A percentile compares a stretch with the other conserved stretches of the same genome.
Conservation (phyloP, 2,113 vertebrate species). For the Melanocharis versteri region DNA sequence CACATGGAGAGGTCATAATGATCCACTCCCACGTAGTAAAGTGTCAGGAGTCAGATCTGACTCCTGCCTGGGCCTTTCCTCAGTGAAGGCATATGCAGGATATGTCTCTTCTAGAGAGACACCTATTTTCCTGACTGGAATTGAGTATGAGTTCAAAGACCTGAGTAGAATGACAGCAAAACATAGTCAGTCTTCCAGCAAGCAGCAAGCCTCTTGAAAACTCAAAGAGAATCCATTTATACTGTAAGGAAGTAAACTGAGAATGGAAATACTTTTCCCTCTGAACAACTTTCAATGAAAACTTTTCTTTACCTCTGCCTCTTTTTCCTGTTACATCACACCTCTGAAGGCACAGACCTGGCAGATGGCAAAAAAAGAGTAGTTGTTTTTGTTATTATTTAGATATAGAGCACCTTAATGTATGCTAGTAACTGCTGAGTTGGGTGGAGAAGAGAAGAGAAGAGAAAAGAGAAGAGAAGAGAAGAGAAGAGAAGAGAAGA, state of each 20-base stretch:
- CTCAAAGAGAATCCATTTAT: not conserved
- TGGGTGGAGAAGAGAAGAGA: not conserved
- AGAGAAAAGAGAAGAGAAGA: not conserved
- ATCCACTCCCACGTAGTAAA: not conserved
- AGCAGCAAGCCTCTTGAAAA: not conserved
- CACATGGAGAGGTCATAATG: not conserved
- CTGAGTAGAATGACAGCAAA: not conserved
- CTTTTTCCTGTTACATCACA: not conserved
- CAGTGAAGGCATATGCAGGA: not conserved
- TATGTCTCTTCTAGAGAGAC: not conserved
- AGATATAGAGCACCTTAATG: not conserved
- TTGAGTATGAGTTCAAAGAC: not conserved
- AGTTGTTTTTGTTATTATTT: not conserved
- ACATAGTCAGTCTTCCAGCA: not conserved
- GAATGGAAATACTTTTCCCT: not conserved
- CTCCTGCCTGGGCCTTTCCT: not conserved
- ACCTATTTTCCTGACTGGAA: not conserved
- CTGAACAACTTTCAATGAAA: not conserved
- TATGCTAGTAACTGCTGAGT: not conserved
- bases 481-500: not conserved
- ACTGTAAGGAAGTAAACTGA: not conserved
- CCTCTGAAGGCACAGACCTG: not conserved
- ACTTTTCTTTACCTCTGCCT: not conserved
- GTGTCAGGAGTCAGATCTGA: not conserved
- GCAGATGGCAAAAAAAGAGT: not conserved